Evolutionary conservation across 2,888 invertebrate genomes (phyloP).

Genomic region (Athalia circularis): DNA sequence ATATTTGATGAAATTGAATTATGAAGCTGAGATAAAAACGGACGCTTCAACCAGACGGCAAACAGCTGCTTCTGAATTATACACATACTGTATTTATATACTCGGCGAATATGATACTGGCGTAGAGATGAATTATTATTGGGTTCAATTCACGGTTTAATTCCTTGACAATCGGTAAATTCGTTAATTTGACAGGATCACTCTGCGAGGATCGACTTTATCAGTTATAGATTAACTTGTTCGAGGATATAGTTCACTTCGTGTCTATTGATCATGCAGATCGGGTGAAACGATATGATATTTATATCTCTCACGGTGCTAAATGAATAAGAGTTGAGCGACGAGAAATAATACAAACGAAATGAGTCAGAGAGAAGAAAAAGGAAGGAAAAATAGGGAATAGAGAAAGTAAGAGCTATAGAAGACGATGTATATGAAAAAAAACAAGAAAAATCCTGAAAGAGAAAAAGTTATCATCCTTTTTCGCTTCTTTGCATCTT

Average conservation of each 20-base stretch:
- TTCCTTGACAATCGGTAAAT: too few relatives aligned
- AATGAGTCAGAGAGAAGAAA: slow-evolving; percentile 5
- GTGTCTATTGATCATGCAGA: too few relatives aligned
- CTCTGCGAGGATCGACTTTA: too few relatives aligned
- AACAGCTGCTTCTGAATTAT: neutral
- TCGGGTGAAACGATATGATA: too few relatives aligned
- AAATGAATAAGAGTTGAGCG: slow-evolving; percentile 37
- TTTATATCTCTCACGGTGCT: neutral
- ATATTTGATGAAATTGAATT: neutral
- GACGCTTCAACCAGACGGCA: neutral
- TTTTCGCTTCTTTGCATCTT: slow-evolving; percentile 45
- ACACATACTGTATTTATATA: neutral
- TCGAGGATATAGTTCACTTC: too few relatives aligned
- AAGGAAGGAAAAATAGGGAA: neutral
- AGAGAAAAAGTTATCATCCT: slow-evolving; percentile 43
- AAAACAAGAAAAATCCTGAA: neutral
- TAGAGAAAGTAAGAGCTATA: too few relatives aligned
- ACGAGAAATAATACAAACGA: slow-evolving; percentile 33
- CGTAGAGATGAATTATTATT: neutral
- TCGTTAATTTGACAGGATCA: neutral
- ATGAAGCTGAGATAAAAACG: slow-evolving; percentile 6
- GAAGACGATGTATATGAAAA: neutral
- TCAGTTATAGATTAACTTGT: too few relatives aligned
- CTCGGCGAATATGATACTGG: neutral
- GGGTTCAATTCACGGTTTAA: neutral